Conservation (phyloP, 2,113 vertebrate genomes). For the Accipiter virgatus region DNA sequence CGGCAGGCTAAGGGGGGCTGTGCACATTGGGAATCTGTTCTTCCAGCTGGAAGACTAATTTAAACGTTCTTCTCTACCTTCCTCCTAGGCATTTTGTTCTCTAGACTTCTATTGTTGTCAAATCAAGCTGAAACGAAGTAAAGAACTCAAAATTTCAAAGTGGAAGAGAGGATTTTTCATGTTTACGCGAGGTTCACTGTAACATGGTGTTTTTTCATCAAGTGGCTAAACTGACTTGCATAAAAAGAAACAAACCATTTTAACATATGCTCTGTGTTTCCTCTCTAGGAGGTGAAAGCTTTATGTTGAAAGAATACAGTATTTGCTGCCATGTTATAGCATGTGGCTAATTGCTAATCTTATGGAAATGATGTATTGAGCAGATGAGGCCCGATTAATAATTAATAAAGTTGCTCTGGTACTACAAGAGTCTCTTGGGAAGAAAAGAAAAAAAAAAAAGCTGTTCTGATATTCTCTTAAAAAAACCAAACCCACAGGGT, state of each 20-base stretch:
- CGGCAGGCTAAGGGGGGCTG: accelerated
- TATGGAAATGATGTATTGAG: neutral
- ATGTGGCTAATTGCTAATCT: neutral
- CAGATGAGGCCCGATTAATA: slow-evolving; percentile 31
- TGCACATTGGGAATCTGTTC: accelerated
- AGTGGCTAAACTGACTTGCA: neutral
- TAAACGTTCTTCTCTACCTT: neutral
- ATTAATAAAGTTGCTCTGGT: neutral
- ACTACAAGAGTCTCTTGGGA: neutral
- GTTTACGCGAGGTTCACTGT: neutral
- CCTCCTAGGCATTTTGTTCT: neutral
- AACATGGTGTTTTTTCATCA: neutral
- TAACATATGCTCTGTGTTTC: neutral
- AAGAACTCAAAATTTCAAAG: neutral
- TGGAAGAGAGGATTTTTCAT: neutral
- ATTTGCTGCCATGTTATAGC: neutral
- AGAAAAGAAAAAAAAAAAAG: too few relatives aligned
- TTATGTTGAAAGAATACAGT: neutral
- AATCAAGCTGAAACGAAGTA: neutral
- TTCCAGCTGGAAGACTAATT: too few relatives aligned
- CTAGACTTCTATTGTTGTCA: neutral
- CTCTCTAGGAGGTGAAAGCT: neutral
- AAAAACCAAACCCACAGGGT: neutral
- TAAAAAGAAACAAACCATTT: neutral
- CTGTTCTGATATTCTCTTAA: neutral